Evolutionary conservation across 1,140 invertebrate genomes (phyloP).

Genomic region (Pogonomyrmex barbatus): DNA sequence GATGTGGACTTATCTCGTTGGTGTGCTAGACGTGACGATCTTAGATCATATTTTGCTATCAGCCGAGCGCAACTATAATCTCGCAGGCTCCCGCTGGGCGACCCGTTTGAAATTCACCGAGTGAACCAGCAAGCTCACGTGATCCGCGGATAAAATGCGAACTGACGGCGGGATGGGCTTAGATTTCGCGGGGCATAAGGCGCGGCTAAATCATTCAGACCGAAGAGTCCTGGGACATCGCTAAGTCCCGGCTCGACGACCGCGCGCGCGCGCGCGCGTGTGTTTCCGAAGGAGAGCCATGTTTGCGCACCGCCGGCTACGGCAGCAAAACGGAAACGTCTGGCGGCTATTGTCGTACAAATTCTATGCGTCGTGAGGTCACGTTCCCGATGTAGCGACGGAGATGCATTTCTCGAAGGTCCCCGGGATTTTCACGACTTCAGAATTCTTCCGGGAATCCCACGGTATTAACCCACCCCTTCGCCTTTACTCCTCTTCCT

Average conservation of each 20-base stretch:
- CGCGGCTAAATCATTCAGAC: slow-evolving; percentile 71
- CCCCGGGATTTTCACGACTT: slow-evolving; percentile 56
- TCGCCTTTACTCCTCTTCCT: too few species aligned
- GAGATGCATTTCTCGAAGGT: slow-evolving; percentile 58
- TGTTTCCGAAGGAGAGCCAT: slow-evolving; percentile 33
- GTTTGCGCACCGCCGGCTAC: slow-evolving; percentile 6
- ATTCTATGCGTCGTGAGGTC: slow-evolving; percentile 56
- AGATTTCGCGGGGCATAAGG: slow-evolving; percentile 62
- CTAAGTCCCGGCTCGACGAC: slow-evolving; percentile 13
- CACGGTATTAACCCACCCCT: slow-evolving; percentile 29
- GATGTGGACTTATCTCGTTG: not conserved
- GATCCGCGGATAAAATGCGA: slow-evolving; percentile 75
- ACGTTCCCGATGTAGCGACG: slow-evolving; percentile 46
- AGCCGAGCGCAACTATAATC: slow-evolving; percentile 17
- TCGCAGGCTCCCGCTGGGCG: slow-evolving; percentile 27
- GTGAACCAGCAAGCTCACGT: slow-evolving; percentile 48
- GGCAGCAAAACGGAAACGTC: slow-evolving; percentile 53
- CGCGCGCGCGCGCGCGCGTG: slow-evolving; percentile 41
- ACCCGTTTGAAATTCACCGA: slow-evolving; percentile 71
- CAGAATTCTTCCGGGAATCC: slow-evolving; percentile 53
- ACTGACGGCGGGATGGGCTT: slow-evolving; percentile 64
- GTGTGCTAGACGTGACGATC: not conserved
- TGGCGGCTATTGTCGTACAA: slow-evolving; percentile 54
- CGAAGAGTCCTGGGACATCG: slow-evolving; percentile 31
- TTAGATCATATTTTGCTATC: not conserved